Base-by-base conservation (phyloP, 2,113 vertebrate species). In the Ophiodon elongatus region DNA sequence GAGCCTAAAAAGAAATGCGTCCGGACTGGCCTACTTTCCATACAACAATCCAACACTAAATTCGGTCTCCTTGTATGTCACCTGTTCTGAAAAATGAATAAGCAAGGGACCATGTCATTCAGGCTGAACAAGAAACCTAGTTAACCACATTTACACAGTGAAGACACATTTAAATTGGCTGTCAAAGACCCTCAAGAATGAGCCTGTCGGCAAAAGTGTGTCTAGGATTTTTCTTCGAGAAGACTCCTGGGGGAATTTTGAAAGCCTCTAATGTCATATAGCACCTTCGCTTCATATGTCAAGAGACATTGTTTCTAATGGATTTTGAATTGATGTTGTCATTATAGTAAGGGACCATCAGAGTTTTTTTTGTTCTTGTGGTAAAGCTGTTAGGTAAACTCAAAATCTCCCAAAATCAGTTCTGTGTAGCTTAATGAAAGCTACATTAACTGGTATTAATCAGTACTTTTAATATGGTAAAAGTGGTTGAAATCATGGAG, bases 111-210 rank as follows among this genome's bases (percentile, higher is more conserved):
- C 68, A 59, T 60, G 23, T 62, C 57, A 43, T 57, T 47, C 45
- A 47, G 25, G 29, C 15, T 37, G 21, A 33, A 41, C 33, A 52
- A 29, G 37, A 57, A 72, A 45, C 54, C 65, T 14, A 33, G 62
- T 87, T 70, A 73, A 59, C 37, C 37, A 62, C 57, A 78, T 62
- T 43, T 56, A 66, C 59, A 27, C 39, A 75, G 69, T 47, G 15
- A 66, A 76, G 65, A 83, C 56, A 75, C 39, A 39, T 82, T 79
- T 85, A 80, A 87, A 76, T 67, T 35, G 50, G 57, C 50, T 65
- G 57, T 78, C 79, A 84, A 71, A 27, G n/a, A 70, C 15, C 70
- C 71, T 86, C 37, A 52, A 79, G 37, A 56, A 47, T 33, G 15
- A 79, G 37, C 54, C 64, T 79, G 45, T 66, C 69, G 78, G 69